phyloP scores from a whole-genome alignment of 2,797 vertebrate species.

The Acestrorhynchus altus region DNA sequence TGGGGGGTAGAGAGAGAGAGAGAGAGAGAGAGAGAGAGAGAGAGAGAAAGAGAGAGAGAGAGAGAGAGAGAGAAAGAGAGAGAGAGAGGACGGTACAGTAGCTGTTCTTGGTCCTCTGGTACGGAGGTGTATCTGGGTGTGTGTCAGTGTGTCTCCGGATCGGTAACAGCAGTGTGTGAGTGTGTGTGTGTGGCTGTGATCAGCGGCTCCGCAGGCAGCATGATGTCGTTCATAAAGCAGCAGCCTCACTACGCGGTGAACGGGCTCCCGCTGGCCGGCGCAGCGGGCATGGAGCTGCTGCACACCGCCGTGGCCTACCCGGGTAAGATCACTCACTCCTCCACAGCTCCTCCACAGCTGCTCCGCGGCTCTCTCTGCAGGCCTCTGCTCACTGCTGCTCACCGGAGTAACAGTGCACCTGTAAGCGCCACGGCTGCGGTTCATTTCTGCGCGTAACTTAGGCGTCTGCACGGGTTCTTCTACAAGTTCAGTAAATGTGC shows the following conservation, averaged over 20 bases:
- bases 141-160: neutral
- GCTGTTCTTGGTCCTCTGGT: neutral
- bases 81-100: constrained; percentile 9
- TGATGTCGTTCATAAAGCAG: constrained; percentile 95
- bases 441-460: too few relatives aligned
- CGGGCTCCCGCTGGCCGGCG: constrained; percentile 81
- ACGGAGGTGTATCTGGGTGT: neutral
- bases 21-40: constrained; percentile 32
- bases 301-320: constrained; percentile 87
- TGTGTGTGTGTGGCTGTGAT: constrained; percentile 6
- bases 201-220: constrained; percentile 60
- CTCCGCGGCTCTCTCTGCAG: too few relatives aligned
- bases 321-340: constrained; percentile 75
- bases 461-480: too few relatives aligned
- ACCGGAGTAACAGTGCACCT: too few relatives aligned
- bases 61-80: constrained; percentile 34
- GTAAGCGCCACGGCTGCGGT: too few relatives aligned
- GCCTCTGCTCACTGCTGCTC: too few relatives aligned
- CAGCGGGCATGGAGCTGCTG: constrained; percentile 85
- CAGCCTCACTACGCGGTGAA: constrained; percentile 90
- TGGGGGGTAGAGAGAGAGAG: constrained; percentile 34
- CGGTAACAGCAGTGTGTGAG: neutral
- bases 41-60: constrained; percentile 8
- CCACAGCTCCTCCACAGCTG: too few relatives aligned
- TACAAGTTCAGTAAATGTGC: too few relatives aligned